Evolutionary conservation across 1,140 invertebrate species (phyloP), one percentile per base, ranked within the genome.

Genomic region (Ostrea edulis): DNA sequence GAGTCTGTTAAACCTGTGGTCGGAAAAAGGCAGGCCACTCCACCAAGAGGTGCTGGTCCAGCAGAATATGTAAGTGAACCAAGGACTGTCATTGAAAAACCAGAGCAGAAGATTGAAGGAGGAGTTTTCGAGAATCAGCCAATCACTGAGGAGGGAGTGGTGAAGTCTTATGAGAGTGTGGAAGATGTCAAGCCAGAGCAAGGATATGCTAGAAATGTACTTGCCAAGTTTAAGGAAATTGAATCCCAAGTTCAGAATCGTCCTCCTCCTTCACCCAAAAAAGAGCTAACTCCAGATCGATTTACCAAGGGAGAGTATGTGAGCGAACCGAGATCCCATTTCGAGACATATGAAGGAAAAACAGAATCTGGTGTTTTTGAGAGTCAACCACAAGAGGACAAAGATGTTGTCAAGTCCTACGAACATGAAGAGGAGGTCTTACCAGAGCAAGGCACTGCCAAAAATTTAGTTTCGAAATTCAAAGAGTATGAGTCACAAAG

Each of bases 61-160:
- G 88, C 90, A n/a, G 93, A 94, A 84, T 94, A 92, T 90, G 90
- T 93, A 3, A 93, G 91, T 20, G 93, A 94, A 86, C 93, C 93
- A 14, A 82, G 90, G 29, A 82, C 87, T 20, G 82, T 89, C 11
- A 51, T 93, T 8, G 91, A 93, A 84, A 90, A 87, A 17, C 92
- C 92, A 65, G 91, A 92, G 82, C 91, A 89, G n/a, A 90, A 93
- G 62, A 55, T 90, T 2, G 93, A 94, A 84, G 91, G 90, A 14
- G 93, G 93, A 20, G 88, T 92, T 11, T 94, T 93, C 87, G 93
- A 94, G 82, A 94, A 91, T 86, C 88, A 93, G 86, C 93, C 93
- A 2, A 17, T 86, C 20, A 82, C 87, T 55, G 86, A 90, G 17
- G 89, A 90, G 20, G 92, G 90, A 86, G 91, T 93, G 2, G 90